Percentiles rank a stretch among this genome's conserved stretches.
These are phyloP conservation scores for Trachurus trachurus DNA, from an alignment of 2,797 vertebrate species.

Conservation along the genomic window DNA sequence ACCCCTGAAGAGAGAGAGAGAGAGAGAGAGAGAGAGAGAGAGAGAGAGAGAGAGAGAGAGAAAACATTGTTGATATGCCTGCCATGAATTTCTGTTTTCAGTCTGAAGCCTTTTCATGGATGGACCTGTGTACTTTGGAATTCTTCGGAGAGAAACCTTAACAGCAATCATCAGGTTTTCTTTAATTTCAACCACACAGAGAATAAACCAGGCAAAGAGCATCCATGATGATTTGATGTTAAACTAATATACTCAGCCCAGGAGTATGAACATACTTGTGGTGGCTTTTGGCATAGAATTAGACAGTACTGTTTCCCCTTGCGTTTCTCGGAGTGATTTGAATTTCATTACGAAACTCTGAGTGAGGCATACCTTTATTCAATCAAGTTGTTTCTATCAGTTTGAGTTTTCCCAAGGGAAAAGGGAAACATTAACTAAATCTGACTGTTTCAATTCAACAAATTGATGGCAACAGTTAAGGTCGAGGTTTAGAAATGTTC, in stretches of 20 bases:
- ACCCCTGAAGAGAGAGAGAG: conserved; percentile 54
- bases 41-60: conserved; percentile 12
- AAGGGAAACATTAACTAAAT: conserved; percentile 1
- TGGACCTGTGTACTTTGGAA: conserved; percentile 43
- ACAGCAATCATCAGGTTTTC: conserved; percentile 71
- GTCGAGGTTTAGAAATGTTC: background rate
- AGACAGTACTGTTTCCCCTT: background rate
- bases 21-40: conserved; percentile 23
- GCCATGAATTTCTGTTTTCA: conserved; percentile 66
- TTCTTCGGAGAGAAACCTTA: conserved; percentile 67
- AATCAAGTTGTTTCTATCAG: background rate
- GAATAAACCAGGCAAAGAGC: conserved; percentile 33
- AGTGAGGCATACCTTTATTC: background rate
- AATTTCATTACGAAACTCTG: background rate
- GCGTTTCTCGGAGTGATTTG: conserved; percentile 13
- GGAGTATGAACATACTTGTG: conserved; percentile 15
- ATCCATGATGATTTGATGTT: conserved; percentile 32
- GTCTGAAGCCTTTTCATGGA: conserved; percentile 56
- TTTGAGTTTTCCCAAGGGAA: background rate
- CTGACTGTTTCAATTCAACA: conserved; percentile 1
- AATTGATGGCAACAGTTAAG: conserved; percentile 5
- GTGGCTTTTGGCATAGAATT: conserved; percentile 15
- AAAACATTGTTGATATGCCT: conserved; percentile 82
- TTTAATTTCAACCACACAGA: conserved; percentile 57
- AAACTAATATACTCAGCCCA: conserved; percentile 41